Evolutionary conservation across 2,113 vertebrate species (phyloP).

Genomic region (Burhinus oedicnemus): DNA sequence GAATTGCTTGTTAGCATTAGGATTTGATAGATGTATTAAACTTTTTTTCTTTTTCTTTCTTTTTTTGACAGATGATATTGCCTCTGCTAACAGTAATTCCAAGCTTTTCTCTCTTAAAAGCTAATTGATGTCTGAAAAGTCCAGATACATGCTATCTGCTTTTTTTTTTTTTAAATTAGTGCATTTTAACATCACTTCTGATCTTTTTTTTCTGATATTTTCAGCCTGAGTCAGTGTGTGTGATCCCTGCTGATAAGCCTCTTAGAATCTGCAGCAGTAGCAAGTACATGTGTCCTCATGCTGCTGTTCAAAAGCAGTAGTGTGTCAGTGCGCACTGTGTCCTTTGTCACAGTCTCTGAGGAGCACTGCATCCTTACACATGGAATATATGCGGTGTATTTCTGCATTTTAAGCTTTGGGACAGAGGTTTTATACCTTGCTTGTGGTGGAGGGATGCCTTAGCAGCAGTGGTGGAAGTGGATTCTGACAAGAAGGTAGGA

Average conservation of each 20-base stretch:
- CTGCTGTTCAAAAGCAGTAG: not conserved
- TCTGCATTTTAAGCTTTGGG: not conserved
- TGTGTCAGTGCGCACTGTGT: fast-evolving
- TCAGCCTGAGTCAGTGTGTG: not conserved
- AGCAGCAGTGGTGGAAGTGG: not conserved
- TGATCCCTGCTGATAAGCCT: not conserved
- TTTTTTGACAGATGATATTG: not conserved
- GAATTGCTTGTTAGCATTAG: not conserved
- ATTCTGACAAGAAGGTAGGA: not conserved
- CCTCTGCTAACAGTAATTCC: not conserved
- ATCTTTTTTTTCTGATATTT: not conserved
- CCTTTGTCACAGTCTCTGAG: not conserved
- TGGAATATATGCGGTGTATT: fast-evolving
- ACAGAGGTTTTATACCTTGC: not conserved
- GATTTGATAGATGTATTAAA: not conserved
- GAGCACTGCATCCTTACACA: not conserved
- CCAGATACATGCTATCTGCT: not conserved
- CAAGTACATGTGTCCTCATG: fast-evolving
- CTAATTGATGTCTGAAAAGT: not conserved
- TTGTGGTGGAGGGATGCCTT: not conserved
- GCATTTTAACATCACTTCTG: not conserved
- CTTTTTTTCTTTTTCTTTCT: not conserved
- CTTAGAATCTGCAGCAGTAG: not conserved
- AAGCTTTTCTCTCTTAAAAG: not conserved
- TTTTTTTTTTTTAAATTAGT: not conserved